phyloP scores from a whole-genome alignment of 2,888 invertebrate species.

The Callyntrura sp. region DNA sequence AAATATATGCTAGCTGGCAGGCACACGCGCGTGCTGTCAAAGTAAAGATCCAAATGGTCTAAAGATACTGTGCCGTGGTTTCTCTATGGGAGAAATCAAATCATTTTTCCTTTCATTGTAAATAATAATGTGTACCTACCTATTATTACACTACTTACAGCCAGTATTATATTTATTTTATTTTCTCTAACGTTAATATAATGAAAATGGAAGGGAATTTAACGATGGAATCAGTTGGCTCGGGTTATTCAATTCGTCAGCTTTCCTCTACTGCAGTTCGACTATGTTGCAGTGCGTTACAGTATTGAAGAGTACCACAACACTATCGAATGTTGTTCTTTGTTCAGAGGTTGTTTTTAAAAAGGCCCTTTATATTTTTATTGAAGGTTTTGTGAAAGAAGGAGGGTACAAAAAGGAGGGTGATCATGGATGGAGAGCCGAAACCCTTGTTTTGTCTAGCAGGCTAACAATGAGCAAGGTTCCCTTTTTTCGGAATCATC shows the following conservation, averaged over 20 bases:
- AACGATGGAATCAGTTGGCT: background rate
- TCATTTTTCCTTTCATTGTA: slow-evolving; percentile 37
- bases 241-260: too few species aligned
- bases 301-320: too few species aligned
- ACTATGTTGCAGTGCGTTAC: too few species aligned
- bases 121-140: background rate
- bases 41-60: slow-evolving; percentile 56
- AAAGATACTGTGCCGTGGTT: slow-evolving; percentile 65
- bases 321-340: slow-evolving; percentile 30
- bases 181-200: slow-evolving; percentile 30
- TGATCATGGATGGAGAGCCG: too few species aligned
- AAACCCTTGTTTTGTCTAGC: slow-evolving; percentile 3
- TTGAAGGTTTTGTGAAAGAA: background rate
- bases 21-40: slow-evolving; percentile 40
- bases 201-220: slow-evolving; percentile 48
- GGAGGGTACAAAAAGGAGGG: background rate
- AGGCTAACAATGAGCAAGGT: background rate
- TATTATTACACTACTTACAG: background rate
- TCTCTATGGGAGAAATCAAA: slow-evolving; percentile 58
- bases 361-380: slow-evolving; percentile 17
- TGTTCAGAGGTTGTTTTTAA: slow-evolving; percentile 26
- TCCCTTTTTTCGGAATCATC: slow-evolving; percentile 23
- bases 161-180: background rate
- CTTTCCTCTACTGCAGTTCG: slow-evolving; percentile 2
- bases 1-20: too few species aligned